A percentile compares a stretch with the other conserved stretches of the same genome.
Conservation (phyloP, 2,888 invertebrate species). For the Heteromurus nitidus region DNA sequence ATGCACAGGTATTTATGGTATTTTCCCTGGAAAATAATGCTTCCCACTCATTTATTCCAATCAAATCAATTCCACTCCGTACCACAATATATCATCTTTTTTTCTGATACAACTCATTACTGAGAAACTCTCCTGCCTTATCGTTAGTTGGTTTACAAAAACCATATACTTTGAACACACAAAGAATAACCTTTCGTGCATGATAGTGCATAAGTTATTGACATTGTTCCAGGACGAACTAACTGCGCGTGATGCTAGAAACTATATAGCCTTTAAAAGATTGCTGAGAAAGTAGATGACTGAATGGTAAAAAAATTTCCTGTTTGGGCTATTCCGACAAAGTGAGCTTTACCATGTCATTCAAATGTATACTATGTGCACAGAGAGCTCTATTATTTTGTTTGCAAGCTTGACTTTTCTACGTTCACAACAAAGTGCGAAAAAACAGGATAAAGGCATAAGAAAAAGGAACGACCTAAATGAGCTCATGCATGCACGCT, state of each 20-base stretch:
- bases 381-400: background rate
- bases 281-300: background rate
- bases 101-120: background rate
- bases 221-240: background rate
- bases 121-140: background rate
- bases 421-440: background rate
- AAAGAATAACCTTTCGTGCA: background rate
- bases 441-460: conserved; percentile 20
- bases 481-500: conserved; percentile 35
- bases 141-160: background rate
- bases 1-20: too few relatives aligned
- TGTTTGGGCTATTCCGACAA: background rate
- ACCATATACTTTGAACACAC: background rate
- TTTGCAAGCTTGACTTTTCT: background rate
- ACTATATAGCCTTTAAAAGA: background rate
- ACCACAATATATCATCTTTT: too few relatives aligned
- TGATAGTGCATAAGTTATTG: background rate
- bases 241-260: background rate
- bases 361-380: too few relatives aligned
- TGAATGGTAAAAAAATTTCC: background rate
- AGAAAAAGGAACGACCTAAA: conserved; percentile 27
- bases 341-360: conserved; percentile 1
- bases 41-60: too few relatives aligned
- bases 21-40: too few relatives aligned
- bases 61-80: too few relatives aligned